Evolutionary conservation across 2,113 vertebrate genomes (phyloP), one percentile per base, ranked within the genome.

Genomic region (Lonchura striata): DNA sequence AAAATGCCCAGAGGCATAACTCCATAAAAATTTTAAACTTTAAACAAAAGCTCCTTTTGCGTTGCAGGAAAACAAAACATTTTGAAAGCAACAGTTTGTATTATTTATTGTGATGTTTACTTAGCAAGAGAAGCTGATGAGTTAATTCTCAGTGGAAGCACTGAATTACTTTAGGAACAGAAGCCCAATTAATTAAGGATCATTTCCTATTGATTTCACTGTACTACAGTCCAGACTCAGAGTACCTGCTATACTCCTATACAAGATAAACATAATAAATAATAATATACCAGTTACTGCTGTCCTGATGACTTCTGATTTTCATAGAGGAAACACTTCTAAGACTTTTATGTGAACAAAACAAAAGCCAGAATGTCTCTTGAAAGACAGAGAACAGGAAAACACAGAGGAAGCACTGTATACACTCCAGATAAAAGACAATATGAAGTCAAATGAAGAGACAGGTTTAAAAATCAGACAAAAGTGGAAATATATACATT

Each of bases 21-120:
- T 94, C 82, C 79, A 82, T 91, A 94, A 92, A 94, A 95, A 28
- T 87, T 89, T 91, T 85, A 91, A 94, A 94, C 78, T 85, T 94
- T 91, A 95, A 95, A 96, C 71, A 93, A 95, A 93, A 93, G 79
- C 50, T 85, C 17, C 71, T 86, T 95, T 88, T 91, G 50, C 85
- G 75, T 81, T 88, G 39, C 60, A 88, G 63, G 66, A 77, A 88
- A 85, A 90, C 82, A 95, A 95, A 95, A 70, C 71, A 82, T 77
- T 91, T 82, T 20, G 56, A 96, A 96, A 85, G 39, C 54, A 94
- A 95, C n/a, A 50, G 68, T 93, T 94, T 88, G 59, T 94, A 88
- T 92, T 92, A 89, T 91, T 95, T 95, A 92, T 86, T 78, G 66
- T 88, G 59, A 88, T 81, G 66, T 93, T 96, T 94, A 87, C 66